Evolutionary conservation across 2,797 vertebrate genomes (phyloP), one percentile per base, ranked within the genome.

Genomic region (Hapalemur alaotrensis): DNA sequence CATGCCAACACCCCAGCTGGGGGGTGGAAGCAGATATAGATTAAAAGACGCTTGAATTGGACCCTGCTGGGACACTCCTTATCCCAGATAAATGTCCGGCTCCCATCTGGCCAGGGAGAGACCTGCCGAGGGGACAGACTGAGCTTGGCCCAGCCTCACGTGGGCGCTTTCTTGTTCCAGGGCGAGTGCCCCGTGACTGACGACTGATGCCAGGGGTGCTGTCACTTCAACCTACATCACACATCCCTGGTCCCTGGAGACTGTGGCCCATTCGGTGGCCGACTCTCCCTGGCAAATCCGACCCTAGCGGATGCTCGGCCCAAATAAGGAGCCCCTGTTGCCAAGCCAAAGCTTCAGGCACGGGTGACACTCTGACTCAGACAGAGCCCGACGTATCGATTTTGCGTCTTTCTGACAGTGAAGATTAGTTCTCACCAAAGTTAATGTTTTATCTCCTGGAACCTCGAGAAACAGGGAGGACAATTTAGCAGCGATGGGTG

Each of bases 1-100:
- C 23, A 18, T 7, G 6, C 52, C 0, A 4, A 6, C 0, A 32
- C 9, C 2, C 32, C 18, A 1, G 4, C 0, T 17, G 23, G 28
- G 65, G 12, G 41, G 9, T 4, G 18, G 48, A 52, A 32, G 25
- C 20, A 17, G 0, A 11, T 23, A 6, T 1, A 1, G 4, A 35
- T 28, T 41, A 59, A 69, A 38, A 35, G 15, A 20, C 7, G 4
- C 20, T 23, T 9, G 43, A 80, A 35, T 11, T 9, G 32, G 23
- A 7, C 35, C 41, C 73, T 18, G 1, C 78, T 48, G 22, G 30
- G 65, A 28, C 8, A 25, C 25, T 70, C 50, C 38, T 79, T 65
- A 46, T 46, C 17, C 18, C 18, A 52, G 35, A 57, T 4, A 20
- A 17, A 32, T 41, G 52, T 35, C 23, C 32, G 14, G 52, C 18